Percentiles rank a stretch among this genome's conserved stretches.
Evolutionary conservation across 2,113 vertebrate genomes (phyloP).

Genomic region (Myotis davidii): DNA sequence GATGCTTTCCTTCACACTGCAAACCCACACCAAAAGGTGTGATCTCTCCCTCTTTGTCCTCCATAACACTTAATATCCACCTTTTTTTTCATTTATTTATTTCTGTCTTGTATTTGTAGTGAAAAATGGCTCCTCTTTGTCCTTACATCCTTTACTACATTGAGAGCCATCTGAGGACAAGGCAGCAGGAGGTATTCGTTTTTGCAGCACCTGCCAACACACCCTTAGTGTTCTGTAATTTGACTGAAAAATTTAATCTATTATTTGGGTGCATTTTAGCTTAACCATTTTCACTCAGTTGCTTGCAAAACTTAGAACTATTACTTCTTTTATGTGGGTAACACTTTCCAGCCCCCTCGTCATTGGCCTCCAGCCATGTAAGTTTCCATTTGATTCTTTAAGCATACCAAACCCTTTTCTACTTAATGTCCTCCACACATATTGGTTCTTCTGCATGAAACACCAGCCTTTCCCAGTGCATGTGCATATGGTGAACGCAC

Average conservation of each 20-base stretch:
- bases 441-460: background rate
- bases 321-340: background rate
- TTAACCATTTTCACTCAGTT: background rate
- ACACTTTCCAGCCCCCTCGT: background rate
- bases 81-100: background rate
- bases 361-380: background rate
- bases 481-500: background rate
- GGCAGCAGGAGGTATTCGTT: background rate
- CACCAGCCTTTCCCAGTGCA: background rate
- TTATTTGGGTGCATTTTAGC: constrained; percentile 3
- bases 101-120: background rate
- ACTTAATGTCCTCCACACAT: background rate
- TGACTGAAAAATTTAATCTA: background rate
- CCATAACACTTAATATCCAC: background rate
- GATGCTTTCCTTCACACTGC: background rate
- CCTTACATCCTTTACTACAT: background rate
- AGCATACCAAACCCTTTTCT: background rate
- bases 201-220: background rate
- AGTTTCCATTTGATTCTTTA: background rate
- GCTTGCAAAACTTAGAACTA: background rate
- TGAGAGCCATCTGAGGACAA: background rate
- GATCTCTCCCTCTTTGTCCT: background rate
- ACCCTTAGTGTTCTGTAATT: background rate
- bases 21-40: background rate
- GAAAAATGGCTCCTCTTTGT: background rate